phyloP scores from a whole-genome alignment of 2,113 vertebrate genomes.

The Falco punctatus region DNA sequence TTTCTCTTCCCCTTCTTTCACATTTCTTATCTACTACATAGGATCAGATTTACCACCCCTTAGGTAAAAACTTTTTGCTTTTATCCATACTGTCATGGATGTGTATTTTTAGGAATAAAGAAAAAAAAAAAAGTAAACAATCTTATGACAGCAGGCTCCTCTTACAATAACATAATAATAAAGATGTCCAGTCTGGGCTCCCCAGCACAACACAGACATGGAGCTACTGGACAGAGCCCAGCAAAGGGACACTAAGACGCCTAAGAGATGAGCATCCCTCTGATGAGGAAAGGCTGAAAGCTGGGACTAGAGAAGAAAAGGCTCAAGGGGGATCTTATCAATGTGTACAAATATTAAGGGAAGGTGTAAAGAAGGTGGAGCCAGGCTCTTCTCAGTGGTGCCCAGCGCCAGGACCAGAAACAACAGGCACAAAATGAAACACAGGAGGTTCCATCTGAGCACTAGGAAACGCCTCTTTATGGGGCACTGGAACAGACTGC shows the following conservation, averaged over 20 bases:
- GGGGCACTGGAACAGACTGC: no score
- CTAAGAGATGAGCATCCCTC: background rate
- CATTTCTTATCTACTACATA: background rate
- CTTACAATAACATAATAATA: background rate
- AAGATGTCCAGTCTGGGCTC: background rate
- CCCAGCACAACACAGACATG: background rate
- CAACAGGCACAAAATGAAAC: no score
- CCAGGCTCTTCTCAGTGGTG: no score
- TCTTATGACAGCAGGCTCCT: background rate
- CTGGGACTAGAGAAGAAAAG: background rate
- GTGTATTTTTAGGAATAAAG: background rate
- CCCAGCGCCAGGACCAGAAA: no score
- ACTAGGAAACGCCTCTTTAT: no score
- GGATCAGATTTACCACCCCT: background rate
- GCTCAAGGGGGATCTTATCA: no score
- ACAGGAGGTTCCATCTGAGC: no score
- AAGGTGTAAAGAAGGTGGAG: no score
- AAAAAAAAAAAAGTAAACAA: background rate
- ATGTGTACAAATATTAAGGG: no score
- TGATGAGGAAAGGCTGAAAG: background rate
- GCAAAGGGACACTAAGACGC: background rate
- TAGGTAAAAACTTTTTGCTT: background rate
- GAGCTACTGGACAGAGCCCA: background rate
- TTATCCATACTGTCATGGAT: background rate
- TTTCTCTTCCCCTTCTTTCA: background rate